Conservation (phyloP, 2,797 vertebrate genomes). For the Melanogrammus aeglefinus region DNA sequence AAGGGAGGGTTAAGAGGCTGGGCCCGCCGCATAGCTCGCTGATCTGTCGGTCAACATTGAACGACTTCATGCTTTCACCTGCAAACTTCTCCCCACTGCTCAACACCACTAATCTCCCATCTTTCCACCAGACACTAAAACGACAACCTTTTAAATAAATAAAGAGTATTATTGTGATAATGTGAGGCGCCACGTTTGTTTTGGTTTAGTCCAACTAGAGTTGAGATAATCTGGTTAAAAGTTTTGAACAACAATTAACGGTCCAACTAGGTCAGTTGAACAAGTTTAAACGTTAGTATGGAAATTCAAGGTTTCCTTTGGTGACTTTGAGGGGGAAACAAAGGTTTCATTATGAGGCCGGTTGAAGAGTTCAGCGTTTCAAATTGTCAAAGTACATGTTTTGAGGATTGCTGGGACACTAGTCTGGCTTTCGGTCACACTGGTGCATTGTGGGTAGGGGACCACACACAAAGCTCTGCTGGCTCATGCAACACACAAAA, state of each 20-base stretch:
- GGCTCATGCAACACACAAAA: constrained; percentile 23
- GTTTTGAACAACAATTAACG: not conserved
- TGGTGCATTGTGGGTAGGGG: constrained; percentile 43
- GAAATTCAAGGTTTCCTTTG: not conserved
- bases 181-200: not conserved
- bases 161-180: not conserved
- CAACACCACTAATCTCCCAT: not conserved
- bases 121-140: not conserved
- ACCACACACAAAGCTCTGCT: constrained; percentile 61
- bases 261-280: not conserved
- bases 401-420: not conserved
- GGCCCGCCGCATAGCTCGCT: not conserved
- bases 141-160: not conserved
- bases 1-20: constrained; percentile 5
- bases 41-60: constrained; percentile 7
- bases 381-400: not conserved
- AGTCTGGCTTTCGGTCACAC: constrained; percentile 6
- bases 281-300: not conserved
- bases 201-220: not conserved
- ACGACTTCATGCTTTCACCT: constrained; percentile 5
- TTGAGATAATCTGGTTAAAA: not conserved
- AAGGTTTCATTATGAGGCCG: too few species aligned
- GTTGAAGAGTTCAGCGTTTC: not conserved
- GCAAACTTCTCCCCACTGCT: not conserved
- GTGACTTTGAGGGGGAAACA: not conserved